Evolutionary conservation across 2,888 invertebrate species (phyloP).

Genomic region (Nysson spinosus): DNA sequence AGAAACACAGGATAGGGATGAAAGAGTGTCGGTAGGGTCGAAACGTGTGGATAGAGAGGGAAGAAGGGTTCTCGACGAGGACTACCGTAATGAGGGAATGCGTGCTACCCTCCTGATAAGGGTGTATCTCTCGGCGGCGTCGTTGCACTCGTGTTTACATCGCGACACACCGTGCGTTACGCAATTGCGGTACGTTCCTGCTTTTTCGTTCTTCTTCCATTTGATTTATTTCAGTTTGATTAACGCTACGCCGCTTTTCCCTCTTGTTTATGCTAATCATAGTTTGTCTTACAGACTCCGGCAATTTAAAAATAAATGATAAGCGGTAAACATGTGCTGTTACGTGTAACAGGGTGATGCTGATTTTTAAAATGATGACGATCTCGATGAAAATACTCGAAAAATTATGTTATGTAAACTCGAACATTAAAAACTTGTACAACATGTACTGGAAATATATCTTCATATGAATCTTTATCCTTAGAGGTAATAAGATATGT

Average conservation of each 20-base stretch:
- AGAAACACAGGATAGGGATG: constrained; percentile 16
- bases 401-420: no score
- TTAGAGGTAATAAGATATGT: no score
- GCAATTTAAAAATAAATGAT: no score
- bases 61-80: constrained; percentile 32
- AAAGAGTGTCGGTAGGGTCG: constrained; percentile 36
- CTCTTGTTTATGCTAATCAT: background rate
- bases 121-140: constrained; percentile 53
- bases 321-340: no score
- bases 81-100: constrained; percentile 66
- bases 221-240: constrained; percentile 34
- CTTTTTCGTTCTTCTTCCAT: constrained; percentile 9
- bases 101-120: constrained; percentile 65
- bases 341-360: no score
- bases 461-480: no score
- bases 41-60: background rate
- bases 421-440: no score
- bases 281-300: no score
- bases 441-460: no score
- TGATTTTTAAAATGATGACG: no score
- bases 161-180: constrained; percentile 43
- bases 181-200: constrained; percentile 20
- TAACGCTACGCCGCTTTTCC: background rate
- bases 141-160: constrained; percentile 56
- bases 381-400: no score